Evolutionary conservation across 2,888 invertebrate species (phyloP), one percentile per base, ranked within the genome.

Genomic region (Strigamia crassipes): DNA sequence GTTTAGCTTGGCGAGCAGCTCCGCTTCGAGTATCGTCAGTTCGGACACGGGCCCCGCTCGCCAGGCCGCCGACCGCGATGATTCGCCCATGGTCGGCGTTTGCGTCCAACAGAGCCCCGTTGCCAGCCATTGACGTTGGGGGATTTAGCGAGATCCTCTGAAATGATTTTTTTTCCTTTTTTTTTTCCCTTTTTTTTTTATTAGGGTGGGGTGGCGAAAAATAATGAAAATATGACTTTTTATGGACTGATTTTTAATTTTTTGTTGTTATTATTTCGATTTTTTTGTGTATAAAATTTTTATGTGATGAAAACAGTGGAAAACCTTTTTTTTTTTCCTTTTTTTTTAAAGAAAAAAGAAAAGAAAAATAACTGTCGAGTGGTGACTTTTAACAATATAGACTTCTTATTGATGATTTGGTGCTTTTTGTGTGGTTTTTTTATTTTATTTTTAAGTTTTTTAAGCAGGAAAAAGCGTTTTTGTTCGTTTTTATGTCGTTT

Each of bases 101-200:
- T 95, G 95, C 90, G 93, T 95, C 87, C 94, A 94, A 89, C 95
- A 96, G 90, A 94, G 94, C 90, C 95, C 96, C 86, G 96, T 96
- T 87, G 95, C 94, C 88, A 96, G 96, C 89, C 96, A 96, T 89
- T 93, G 86, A 88, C 86, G 83, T 79, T 82, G 81, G 83, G 79
- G 46, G 31, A 27, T 56, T 34, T 56, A 23, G 34, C 78, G 34
- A 23, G 12, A 27, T 78, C 34, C 78, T 15, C n/a, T 38, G 38
- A 42, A 42, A 18, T 31, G 23, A 73, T 73, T n/a, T n/a, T n/a
- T n/a, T 77, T 31, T 77, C 21, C 21, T 31, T 77, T 77, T 77
- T 21, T 61, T 61, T 18, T 61, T 61, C 13, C 13, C 12, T 42
- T 42, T 42, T 13, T 42, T 42, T 18, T 61, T n/a, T 61, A 18